Conservation (phyloP, 35 echinoderm and acorn worm species). For the Nesometra sesokonis region DNA sequence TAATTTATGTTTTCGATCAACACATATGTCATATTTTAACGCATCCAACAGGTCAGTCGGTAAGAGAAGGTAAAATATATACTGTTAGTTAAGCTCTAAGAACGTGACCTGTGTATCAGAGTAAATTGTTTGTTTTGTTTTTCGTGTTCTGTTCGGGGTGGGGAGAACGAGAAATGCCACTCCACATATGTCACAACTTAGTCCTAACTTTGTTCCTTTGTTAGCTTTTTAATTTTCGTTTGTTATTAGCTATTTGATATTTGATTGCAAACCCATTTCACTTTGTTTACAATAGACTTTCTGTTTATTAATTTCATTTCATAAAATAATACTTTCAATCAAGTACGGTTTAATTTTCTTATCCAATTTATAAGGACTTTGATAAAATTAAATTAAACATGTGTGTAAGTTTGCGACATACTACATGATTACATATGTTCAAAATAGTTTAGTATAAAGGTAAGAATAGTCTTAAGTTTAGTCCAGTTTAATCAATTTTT, state of each 20-base stretch:
- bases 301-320: too few relatives aligned
- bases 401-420: too few relatives aligned
- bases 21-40: conserved; percentile 1
- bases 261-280: not conserved
- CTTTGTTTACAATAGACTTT: not conserved
- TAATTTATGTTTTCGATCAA: not conserved
- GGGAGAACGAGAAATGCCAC: not conserved
- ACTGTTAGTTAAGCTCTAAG: not conserved
- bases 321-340: too few relatives aligned
- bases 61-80: not conserved
- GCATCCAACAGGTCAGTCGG: not conserved
- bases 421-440: too few relatives aligned
- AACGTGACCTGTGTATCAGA: not conserved
- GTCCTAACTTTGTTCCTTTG: not conserved
- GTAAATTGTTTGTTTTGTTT: not conserved
- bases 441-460: too few relatives aligned
- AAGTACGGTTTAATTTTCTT: too few relatives aligned
- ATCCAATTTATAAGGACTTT: too few relatives aligned
- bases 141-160: not conserved
- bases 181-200: not conserved
- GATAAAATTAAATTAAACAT: too few relatives aligned
- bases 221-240: not conserved
- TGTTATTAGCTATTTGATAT: not conserved
- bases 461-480: too few relatives aligned
- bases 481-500: too few relatives aligned